Evolutionary conservation across 1,140 invertebrate species (phyloP).

Genomic region (Drosophila novamexicana): DNA sequence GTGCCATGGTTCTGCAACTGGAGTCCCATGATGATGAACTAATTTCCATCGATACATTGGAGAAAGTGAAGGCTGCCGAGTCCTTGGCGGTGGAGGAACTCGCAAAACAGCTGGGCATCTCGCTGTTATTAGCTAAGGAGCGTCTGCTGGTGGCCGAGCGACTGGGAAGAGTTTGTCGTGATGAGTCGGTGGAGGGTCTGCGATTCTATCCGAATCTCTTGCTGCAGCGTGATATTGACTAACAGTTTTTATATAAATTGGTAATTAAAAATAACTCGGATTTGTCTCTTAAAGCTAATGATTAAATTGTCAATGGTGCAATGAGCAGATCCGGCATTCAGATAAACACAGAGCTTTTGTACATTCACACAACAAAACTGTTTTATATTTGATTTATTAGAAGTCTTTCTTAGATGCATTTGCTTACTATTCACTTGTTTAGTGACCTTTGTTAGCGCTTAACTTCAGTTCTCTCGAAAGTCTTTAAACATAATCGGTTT

Average conservation of each 20-base stretch:
- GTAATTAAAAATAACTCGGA: conserved; percentile 14
- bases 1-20: conserved; percentile 95
- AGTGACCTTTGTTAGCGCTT: conserved; percentile 57
- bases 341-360: conserved; percentile 22
- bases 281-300: background rate
- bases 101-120: conserved; percentile 91
- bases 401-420: conserved; percentile 50
- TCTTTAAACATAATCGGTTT: conserved; percentile 51
- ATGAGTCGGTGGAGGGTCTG: conserved; percentile 96
- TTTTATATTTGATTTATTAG: conserved; percentile 56
- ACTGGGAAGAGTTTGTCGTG: conserved; percentile 93
- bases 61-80: conserved; percentile 90
- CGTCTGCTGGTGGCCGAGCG: conserved; percentile 93
- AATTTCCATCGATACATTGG: conserved; percentile 89
- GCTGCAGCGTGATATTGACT: conserved; percentile 79
- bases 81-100: conserved; percentile 94
- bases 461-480: conserved; percentile 56
- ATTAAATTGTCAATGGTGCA: background rate
- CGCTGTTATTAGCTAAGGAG: conserved; percentile 95
- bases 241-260: conserved; percentile 5
- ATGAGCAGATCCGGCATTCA: background rate
- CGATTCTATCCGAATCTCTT: conserved; percentile 96
- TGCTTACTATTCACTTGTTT: conserved; percentile 17
- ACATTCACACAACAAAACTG: conserved; percentile 50
- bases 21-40: conserved; percentile 91